These are phyloP conservation scores for Drosophila helvetica DNA, from an alignment of 2,888 invertebrate genomes.

Conservation along the genomic window DNA sequence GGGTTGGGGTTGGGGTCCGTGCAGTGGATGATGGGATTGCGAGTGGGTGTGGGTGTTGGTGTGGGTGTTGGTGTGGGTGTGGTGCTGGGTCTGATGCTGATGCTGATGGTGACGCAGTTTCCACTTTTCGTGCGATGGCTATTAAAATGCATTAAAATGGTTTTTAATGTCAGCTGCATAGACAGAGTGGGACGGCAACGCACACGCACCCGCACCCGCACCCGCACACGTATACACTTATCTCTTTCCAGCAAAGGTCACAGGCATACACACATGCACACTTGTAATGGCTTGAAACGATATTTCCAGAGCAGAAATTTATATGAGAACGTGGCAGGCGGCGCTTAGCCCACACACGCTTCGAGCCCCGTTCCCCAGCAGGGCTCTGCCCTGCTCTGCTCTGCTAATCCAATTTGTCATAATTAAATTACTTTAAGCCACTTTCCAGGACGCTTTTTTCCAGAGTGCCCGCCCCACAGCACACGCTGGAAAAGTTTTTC, in stretches of 20 bases:
- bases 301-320: conserved; percentile 15
- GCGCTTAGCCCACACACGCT: conserved; percentile 5
- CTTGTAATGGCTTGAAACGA: conserved; percentile 4
- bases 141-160: conserved; percentile 71
- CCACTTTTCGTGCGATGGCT: conserved; percentile 33
- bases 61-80: too few species aligned
- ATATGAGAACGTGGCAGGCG: not conserved
- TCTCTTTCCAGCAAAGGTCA: conserved; percentile 45
- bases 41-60: too few species aligned
- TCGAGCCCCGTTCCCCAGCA: not conserved
- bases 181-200: conserved; percentile 35
- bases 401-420: conserved; percentile 71
- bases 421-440: conserved; percentile 73
- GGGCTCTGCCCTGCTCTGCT: not conserved
- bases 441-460: conserved; percentile 44
- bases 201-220: conserved; percentile 10
- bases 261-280: conserved; percentile 10
- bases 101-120: conserved; percentile 15
- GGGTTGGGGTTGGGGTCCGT: too few species aligned
- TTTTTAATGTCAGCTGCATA: conserved; percentile 54
- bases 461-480: conserved; percentile 6
- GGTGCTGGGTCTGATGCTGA: not conserved
- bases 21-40: not conserved
- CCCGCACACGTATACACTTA: conserved; percentile 1
- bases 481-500: conserved; percentile 40